These are phyloP conservation scores for Hippocampus abdominalis DNA, from an alignment of 2,113 vertebrate species.

Conservation along the genomic window DNA sequence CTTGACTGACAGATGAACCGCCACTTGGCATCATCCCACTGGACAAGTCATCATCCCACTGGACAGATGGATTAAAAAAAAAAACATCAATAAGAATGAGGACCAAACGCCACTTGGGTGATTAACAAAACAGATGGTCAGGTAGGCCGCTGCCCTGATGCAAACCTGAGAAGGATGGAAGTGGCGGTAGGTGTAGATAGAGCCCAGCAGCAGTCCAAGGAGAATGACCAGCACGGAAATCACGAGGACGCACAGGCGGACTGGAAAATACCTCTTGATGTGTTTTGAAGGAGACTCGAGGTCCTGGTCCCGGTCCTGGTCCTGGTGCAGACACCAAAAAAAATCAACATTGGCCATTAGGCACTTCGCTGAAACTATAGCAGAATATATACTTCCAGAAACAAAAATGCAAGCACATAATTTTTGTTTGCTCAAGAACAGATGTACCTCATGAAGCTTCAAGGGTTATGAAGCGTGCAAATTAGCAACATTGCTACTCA, in stretches of 20 bases:
- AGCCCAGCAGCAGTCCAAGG: neutral
- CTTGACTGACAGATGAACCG: neutral
- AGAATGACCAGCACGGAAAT: neutral
- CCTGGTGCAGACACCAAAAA: neutral
- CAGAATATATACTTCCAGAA: no score
- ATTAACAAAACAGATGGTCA: no score
- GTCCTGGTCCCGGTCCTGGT: neutral
- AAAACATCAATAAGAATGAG: no score
- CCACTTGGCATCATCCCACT: no score
- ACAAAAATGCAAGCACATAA: no score
- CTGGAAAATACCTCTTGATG: neutral
- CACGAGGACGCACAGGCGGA: neutral
- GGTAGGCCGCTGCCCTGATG: neutral
- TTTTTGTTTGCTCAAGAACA: no score
- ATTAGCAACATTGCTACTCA: no score
- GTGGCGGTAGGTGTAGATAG: neutral
- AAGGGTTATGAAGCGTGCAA: no score
- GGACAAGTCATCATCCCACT: neutral
- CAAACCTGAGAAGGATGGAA: neutral
- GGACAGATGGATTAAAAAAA: neutral
- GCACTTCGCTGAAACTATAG: no score
- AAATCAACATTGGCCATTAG: neutral
- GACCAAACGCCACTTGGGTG: no score
- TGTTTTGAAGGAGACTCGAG: neutral
- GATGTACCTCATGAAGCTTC: no score